These are phyloP conservation scores for Acestrorhynchus altus DNA, from an alignment of 2,797 vertebrate species.

Conservation along the genomic window DNA sequence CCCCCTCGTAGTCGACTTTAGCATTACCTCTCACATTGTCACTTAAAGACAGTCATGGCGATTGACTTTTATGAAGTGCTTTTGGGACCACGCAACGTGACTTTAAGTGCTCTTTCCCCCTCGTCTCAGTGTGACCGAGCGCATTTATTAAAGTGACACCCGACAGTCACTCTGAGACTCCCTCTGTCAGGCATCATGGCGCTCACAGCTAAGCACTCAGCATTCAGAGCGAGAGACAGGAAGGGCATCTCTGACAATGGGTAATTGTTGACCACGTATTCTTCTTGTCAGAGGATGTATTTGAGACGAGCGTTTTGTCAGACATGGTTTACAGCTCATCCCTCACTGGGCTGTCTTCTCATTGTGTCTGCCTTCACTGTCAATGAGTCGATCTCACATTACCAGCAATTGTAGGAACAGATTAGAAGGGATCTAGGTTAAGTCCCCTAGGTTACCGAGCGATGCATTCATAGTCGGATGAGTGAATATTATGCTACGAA, in stretches of 20 bases:
- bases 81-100: conserved; percentile 53
- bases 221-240: conserved; percentile 73
- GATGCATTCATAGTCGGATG: background rate
- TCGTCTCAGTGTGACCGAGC: conserved; percentile 72
- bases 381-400: conserved; percentile 66
- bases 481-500: too few relatives aligned
- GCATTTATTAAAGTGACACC: conserved; percentile 78
- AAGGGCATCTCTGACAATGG: conserved; percentile 76
- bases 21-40: conserved; percentile 41
- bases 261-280: conserved; percentile 79
- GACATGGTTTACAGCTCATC: conserved; percentile 73
- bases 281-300: conserved; percentile 76
- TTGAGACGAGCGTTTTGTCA: conserved; percentile 74
- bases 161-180: conserved; percentile 75
- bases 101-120: conserved; percentile 67
- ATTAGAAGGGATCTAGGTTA: conserved; percentile 4
- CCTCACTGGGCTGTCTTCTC: conserved; percentile 66
- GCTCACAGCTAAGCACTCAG: conserved; percentile 71
- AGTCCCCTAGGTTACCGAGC: background rate
- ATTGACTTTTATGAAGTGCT: conserved; percentile 71
- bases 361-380: conserved; percentile 53
- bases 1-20: conserved; percentile 42
- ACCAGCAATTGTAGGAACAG: conserved; percentile 16
- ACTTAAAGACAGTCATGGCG: conserved; percentile 51
- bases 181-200: conserved; percentile 71